Base-by-base conservation (phyloP, 1,140 invertebrate genomes). In the Drosophila busckii region DNA sequence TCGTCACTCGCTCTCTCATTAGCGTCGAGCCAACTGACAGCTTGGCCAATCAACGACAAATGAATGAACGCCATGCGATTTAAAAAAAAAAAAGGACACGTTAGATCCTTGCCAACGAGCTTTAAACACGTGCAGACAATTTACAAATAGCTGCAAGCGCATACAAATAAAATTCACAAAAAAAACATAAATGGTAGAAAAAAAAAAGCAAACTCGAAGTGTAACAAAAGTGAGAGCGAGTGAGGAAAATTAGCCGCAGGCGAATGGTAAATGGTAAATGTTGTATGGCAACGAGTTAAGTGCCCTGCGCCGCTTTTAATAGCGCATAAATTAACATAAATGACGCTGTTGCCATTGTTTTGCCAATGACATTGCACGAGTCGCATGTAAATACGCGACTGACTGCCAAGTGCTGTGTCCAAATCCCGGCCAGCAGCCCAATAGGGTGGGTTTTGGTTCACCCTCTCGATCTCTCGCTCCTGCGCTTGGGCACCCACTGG, bases 291-390 rank as follows among this genome's bases (percentile, higher is more conserved):
- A 68, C 63, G 73, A 78, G 73, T 78, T 78, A 78, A 78, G 73
- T 80, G 73, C 73, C 73, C 49, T 52, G 73, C 75, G 73, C 63
- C 58, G 73, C 69, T 73, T 78, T 80, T 73, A 80, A 80, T 73
- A 69, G 73, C 69, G 67, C 64, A 80, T 82, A 82, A 80, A 80
- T 80, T 80, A 82, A 54, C 73, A 80, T 80, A 82, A 82, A 65
- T 54, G 73, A 68, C 59, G 32, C 26, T 37, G 12, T 56, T 49
- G 41, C 68, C 59, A 67, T 75, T 75, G 70, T 80, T 80, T 80
- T 82, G 75, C 54, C 73, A 80, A 73, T 80, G 73, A 80, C 68
- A 58, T 80, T 69, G 75, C 68, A 34, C 56, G 73, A 70, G 67
- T 54, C 65, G 65, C 68, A 67, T 70, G 54, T 56, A 55, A 71